Percentiles rank a stretch among this genome's conserved stretches.
phyloP scores from a whole-genome alignment of 2,113 vertebrate species.

The Neofelis nebulosa region DNA sequence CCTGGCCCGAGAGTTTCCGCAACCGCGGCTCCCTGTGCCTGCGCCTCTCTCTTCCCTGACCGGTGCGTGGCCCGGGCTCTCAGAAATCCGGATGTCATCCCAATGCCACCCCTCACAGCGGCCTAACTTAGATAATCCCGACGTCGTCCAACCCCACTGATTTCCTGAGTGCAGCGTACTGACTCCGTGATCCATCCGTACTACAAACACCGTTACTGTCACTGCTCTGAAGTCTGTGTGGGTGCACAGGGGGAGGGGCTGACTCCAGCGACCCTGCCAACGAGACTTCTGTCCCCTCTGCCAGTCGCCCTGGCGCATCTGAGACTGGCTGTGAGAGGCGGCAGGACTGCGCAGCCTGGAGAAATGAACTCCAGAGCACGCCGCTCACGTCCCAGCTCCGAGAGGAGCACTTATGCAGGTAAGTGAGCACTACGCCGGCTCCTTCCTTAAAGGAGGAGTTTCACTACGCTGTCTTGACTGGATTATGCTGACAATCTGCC shows the following conservation, averaged over 20 bases:
- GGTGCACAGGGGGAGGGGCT: neutral
- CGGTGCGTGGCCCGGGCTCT: rapidly evolving
- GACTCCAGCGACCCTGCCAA: neutral
- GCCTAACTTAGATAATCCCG: neutral
- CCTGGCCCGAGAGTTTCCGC: neutral
- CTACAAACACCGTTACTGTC: neutral
- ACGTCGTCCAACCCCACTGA: neutral
- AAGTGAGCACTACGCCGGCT: neutral
- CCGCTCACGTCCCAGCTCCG: neutral
- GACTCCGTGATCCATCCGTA: neutral
- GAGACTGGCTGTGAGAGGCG: neutral
- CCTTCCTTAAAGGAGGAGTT: neutral
- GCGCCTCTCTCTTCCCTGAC: neutral
- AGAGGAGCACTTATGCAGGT: neutral
- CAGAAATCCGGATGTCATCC: rapidly evolving
- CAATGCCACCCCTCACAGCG: neutral
- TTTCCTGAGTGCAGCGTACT: neutral
- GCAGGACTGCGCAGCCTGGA: neutral
- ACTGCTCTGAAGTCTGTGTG: neutral
- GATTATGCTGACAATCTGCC: neutral
- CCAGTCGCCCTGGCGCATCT: neutral
- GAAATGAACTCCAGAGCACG: neutral
- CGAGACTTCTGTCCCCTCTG: neutral
- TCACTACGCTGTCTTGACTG: neutral
- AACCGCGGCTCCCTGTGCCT: too few relatives aligned